Percentiles rank a stretch among this genome's conserved stretches.
phyloP scores from a whole-genome alignment of 2,888 invertebrate genomes.

The Herminia tarsipennalis region DNA sequence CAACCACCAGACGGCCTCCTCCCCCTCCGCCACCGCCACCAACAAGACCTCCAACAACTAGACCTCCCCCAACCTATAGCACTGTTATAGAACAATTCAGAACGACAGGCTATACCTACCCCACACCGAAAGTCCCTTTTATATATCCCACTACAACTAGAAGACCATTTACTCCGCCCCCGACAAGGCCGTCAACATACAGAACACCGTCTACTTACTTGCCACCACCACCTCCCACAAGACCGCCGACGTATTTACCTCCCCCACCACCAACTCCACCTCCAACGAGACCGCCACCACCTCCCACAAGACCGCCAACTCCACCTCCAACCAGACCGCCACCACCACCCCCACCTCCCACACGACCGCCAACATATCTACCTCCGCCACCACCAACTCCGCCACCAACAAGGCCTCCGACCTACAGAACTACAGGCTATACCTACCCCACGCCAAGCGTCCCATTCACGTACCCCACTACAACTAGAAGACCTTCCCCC shows the following conservation, averaged over 20 bases:
- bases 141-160: slow-evolving; percentile 32
- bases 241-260: slow-evolving; percentile 17
- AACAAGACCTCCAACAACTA: slow-evolving; percentile 6
- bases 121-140: slow-evolving; percentile 27
- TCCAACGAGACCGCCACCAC: slow-evolving; percentile 27
- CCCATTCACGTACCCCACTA: slow-evolving; percentile 36
- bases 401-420: slow-evolving; percentile 27
- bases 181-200: neutral
- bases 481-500: slow-evolving; percentile 31
- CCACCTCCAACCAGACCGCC: slow-evolving; percentile 35
- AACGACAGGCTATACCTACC: slow-evolving; percentile 31
- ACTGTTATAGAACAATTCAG: slow-evolving; percentile 28
- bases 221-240: neutral
- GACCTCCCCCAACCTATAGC: slow-evolving; percentile 38
- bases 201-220: slow-evolving; percentile 6
- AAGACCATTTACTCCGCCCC: slow-evolving; percentile 1
- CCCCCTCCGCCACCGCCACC: slow-evolving; percentile 17
- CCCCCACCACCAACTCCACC: slow-evolving; percentile 19
- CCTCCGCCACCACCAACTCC: slow-evolving; percentile 29
- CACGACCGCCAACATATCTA: slow-evolving; percentile 30
- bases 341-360: slow-evolving; percentile 23
- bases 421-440: slow-evolving; percentile 45
- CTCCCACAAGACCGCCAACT: too few relatives aligned
- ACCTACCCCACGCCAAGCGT: slow-evolving; percentile 36
- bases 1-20: slow-evolving; percentile 11